A percentile compares a stretch with the other conserved stretches of the same genome.
phyloP scores from a whole-genome alignment of 2,113 vertebrate genomes.

The Semicossyphus pulcher region DNA sequence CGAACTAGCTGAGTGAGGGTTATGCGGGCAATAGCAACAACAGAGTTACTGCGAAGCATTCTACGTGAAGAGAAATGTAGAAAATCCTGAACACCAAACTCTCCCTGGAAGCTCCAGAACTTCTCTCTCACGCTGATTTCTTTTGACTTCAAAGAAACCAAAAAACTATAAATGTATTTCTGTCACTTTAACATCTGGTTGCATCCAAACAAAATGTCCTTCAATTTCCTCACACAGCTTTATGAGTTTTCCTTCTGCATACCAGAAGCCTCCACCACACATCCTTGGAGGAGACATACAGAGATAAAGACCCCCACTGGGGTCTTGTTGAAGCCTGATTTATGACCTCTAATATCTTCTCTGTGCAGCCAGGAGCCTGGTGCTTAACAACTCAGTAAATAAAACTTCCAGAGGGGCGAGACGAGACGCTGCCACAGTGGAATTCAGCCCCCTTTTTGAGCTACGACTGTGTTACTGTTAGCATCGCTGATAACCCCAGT shows the following conservation, averaged over 20 bases:
- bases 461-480: conserved; percentile 57
- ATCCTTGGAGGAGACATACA: conserved; percentile 42
- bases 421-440: conserved; percentile 60
- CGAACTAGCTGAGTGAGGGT: not conserved
- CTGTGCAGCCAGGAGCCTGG: conserved; percentile 62
- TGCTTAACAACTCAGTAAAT: conserved; percentile 77
- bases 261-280: conserved; percentile 26
- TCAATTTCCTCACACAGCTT: conserved; percentile 26
- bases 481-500: conserved; percentile 54
- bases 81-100: not conserved
- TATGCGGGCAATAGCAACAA: too few species aligned
- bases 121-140: conserved; percentile 1
- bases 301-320: conserved; percentile 59
- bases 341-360: conserved; percentile 76
- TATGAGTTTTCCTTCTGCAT: conserved; percentile 26
- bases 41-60: not conserved
- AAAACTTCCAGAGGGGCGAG: conserved; percentile 57
- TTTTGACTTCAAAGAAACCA: conserved; percentile 20
- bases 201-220: conserved; percentile 21
- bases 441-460: conserved; percentile 60
- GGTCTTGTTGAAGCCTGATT: conserved; percentile 73
- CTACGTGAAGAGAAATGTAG: conserved; percentile 5
- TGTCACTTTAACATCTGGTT: conserved; percentile 30
- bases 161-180: conserved; percentile 16
- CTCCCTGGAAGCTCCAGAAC: not conserved